A percentile compares a stretch with the other conserved stretches of the same genome.
Evolutionary conservation across 2,888 invertebrate genomes (phyloP).

Genomic region (Pteria penguin): DNA sequence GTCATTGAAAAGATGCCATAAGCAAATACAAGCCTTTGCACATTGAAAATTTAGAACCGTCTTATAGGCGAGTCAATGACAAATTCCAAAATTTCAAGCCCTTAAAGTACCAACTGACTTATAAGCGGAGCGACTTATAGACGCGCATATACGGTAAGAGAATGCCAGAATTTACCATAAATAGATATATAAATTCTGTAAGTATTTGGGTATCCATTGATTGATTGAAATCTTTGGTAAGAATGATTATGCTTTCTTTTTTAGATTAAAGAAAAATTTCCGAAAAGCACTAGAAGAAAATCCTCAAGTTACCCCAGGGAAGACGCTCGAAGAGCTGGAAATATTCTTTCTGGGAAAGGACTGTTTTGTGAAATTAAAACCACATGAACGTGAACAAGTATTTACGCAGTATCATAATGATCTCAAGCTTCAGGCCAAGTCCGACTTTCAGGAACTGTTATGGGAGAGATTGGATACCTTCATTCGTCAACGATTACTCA

Average conservation of each 20-base stretch:
- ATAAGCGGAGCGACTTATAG: no score
- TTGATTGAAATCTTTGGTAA: no score
- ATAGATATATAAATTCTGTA: no score
- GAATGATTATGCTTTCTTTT: constrained; percentile 39
- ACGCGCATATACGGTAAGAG: no score
- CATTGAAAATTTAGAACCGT: no score
- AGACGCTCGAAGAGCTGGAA: constrained; percentile 91
- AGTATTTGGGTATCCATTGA: no score
- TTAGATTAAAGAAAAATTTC: constrained; percentile 95
- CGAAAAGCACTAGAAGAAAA: constrained; percentile 95
- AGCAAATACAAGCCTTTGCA: no score
- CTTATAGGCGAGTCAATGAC: no score
- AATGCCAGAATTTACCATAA: no score
- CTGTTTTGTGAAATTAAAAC: constrained; percentile 94
- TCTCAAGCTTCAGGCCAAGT: constrained; percentile 87
- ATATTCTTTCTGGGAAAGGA: constrained; percentile 95
- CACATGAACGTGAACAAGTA: constrained; percentile 93
- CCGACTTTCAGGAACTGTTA: constrained; percentile 94
- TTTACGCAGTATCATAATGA: constrained; percentile 94
- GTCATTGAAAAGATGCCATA: no score
- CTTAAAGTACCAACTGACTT: no score
- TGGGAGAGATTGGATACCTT: constrained; percentile 95
- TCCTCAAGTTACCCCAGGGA: constrained; percentile 97
- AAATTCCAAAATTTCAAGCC: no score
- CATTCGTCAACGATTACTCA: constrained; percentile 81